phyloP scores from a whole-genome alignment of 2,888 invertebrate species.

The Allolobophora icterica region DNA sequence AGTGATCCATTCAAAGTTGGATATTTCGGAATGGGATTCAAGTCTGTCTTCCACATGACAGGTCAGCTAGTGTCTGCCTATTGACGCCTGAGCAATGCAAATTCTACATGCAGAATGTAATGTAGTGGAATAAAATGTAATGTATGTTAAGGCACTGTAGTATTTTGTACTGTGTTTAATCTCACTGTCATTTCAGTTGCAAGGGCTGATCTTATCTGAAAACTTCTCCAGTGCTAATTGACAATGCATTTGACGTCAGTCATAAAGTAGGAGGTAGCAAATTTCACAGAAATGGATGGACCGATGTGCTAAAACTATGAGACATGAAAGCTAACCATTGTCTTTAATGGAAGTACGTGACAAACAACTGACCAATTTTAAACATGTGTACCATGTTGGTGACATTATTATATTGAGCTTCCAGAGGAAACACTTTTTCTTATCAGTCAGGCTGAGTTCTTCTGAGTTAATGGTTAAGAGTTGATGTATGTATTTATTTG shows the following conservation, averaged over 20 bases:
- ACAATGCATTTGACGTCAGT: neutral
- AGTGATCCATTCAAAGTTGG: slow-evolving; percentile 60
- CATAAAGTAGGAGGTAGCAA: too few relatives aligned
- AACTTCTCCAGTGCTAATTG: neutral
- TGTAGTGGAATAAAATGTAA: neutral
- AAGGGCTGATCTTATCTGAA: neutral
- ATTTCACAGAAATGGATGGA: too few relatives aligned
- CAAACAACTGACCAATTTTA: too few relatives aligned
- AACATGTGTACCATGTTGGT: too few relatives aligned
- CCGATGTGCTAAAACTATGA: too few relatives aligned
- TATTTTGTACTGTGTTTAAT: neutral
- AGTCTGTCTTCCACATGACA: slow-evolving; percentile 62
- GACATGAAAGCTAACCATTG: too few relatives aligned
- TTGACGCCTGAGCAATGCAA: neutral
- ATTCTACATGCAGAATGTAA: neutral
- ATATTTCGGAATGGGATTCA: slow-evolving; percentile 62
- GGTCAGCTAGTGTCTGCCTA: slow-evolving; percentile 50
- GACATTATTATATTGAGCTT: too few relatives aligned
- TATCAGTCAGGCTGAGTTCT: too few relatives aligned
- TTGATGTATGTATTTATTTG: too few relatives aligned
- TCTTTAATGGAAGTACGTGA: too few relatives aligned
- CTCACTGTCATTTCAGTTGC: neutral
- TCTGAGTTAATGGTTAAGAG: too few relatives aligned
- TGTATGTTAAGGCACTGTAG: slow-evolving; percentile 1
- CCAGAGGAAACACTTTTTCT: too few relatives aligned